Base-by-base conservation (phyloP, 2,113 vertebrate genomes). In the Choloepus hoffmanni region DNA sequence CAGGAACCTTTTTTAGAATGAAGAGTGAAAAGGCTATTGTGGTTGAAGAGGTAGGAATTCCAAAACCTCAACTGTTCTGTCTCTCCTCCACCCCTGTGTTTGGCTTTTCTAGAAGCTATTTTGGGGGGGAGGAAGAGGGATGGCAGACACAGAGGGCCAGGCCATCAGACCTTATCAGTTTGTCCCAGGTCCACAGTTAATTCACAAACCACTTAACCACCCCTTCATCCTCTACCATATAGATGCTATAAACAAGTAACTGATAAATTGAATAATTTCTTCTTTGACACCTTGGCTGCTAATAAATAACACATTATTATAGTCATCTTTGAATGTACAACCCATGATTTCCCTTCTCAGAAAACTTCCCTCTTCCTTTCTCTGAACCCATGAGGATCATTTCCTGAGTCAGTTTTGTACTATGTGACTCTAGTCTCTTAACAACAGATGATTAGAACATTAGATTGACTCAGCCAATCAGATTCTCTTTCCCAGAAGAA, bases 161-260 rank as follows among this genome's bases (percentile, higher is more conserved):
- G 28, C 73, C 40, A 77, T 24, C 53, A 72, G 70, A 70, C 50
- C 40, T 89, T 60, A 76, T 6, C 18, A 68, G 78, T 33, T 28
- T 83, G 23, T 48, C 28, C 36, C 81, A 96, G 23, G n/a, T 96
- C 26, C 45, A 72, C 10, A 72, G 33, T 93, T 96, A 86, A 91
- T 78, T 87, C 84, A 90, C 28, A 90, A 95, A 90, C 45, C 43
- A 74, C 26, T 62, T 89, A 84, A 50, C 15, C 50, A 82, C 30
- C 21, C n/a, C 26, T 76, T 92, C 40, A 93, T 67, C 50, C 88
- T 50, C 60, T 74, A 95, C 55, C 60, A 73, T 81, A 30, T n/a
- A 94, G 86, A 73, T 45, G 45, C 10, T 90, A 2, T 74, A 92
- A 94, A 76, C n/a, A 72, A 89, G 40, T 30, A 86, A 63, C 15